Evolutionary conservation across 2,888 invertebrate species (phyloP).

Genomic region (Diploptera punctata): DNA sequence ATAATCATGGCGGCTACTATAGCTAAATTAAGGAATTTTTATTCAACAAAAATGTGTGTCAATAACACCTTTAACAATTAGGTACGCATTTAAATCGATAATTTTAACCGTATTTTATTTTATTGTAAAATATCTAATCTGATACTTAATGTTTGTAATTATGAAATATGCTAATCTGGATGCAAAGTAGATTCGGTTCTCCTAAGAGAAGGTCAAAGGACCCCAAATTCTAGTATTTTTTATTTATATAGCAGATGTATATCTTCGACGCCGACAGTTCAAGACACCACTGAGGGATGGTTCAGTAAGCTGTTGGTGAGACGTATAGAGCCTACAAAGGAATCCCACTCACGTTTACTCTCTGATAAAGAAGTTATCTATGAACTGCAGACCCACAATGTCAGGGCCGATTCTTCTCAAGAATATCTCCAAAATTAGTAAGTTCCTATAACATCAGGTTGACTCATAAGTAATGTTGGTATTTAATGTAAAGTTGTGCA

Average conservation of each 20-base stretch:
- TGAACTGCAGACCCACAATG: conserved; percentile 94
- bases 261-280: conserved; percentile 33
- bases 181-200: neutral
- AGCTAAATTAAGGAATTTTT: conserved; percentile 32
- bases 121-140: neutral
- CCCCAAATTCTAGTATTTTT: neutral
- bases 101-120: neutral
- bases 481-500: no score
- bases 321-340: conserved; percentile 92
- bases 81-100: conserved; percentile 10
- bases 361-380: conserved; percentile 96
- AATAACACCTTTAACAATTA: neutral
- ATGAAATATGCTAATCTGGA: neutral
- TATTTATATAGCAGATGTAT: conserved; percentile 34
- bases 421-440: conserved; percentile 92
- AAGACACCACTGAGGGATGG: conserved; percentile 71
- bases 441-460: no score
- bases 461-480: no score
- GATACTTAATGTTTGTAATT: neutral
- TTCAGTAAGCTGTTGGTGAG: conserved; percentile 87
- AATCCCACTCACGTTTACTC: conserved; percentile 95
- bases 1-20: conserved; percentile 24
- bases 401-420: conserved; percentile 86
- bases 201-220: neutral
- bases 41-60: conserved; percentile 11